Conservation (phyloP, 2,113 vertebrate genomes). For the Excalfactoria chinensis region DNA sequence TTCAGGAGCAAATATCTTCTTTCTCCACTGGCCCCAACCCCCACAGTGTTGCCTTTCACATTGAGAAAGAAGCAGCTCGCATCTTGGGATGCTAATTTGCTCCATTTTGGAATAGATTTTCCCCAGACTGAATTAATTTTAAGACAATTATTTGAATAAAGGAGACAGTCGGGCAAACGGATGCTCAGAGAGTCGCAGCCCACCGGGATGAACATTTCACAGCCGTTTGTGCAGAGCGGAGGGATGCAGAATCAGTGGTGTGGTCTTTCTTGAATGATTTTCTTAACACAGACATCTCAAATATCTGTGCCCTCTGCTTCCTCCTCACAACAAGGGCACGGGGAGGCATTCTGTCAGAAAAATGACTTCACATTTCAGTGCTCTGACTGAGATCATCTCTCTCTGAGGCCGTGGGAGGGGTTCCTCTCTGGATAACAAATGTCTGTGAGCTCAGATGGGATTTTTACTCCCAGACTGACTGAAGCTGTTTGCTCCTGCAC, state of each 20-base stretch:
- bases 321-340: not conserved
- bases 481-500: not conserved
- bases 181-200: not conserved
- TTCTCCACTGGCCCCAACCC: not conserved
- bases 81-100: not conserved
- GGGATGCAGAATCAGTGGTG: not conserved
- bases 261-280: fast-evolving
- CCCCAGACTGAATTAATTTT: not conserved
- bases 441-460: constrained; percentile 3
- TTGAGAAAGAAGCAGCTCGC: not conserved
- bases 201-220: not conserved
- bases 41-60: not conserved
- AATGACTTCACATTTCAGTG: not conserved
- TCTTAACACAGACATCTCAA: not conserved
- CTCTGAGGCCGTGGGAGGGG: not conserved
- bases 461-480: not conserved
- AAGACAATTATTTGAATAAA: not conserved
- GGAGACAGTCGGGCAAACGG: not conserved
- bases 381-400: not conserved
- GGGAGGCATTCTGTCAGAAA: not conserved
- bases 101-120: not conserved
- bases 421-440: not conserved
- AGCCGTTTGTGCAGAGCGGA: not conserved
- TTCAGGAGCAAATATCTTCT: not conserved
- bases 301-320: not conserved